Conservation (phyloP, 2,113 vertebrate species). For the Upupa epops region DNA sequence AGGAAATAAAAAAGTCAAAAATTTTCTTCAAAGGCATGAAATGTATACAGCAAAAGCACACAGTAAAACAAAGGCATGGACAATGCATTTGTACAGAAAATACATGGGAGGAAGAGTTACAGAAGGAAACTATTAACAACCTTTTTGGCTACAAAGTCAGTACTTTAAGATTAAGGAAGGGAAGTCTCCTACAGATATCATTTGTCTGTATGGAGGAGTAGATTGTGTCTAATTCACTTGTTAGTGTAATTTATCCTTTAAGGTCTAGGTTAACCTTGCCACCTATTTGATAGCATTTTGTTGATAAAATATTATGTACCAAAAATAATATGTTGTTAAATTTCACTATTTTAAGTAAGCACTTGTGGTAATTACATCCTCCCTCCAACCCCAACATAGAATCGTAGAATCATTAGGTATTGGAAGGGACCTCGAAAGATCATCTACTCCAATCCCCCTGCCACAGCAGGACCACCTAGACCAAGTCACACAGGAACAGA, state of each 20-base stretch:
- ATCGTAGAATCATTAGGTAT: not conserved
- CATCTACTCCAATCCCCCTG: no score
- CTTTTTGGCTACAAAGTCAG: not conserved
- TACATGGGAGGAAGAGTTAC: not conserved
- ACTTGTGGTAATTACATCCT: not conserved
- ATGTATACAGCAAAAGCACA: not conserved
- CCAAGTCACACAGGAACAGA: no score
- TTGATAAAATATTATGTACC: not conserved
- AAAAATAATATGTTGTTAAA: not conserved
- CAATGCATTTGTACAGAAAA: not conserved
- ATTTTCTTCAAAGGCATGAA: not conserved
- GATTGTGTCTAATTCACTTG: not conserved
- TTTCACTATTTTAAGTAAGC: not conserved
- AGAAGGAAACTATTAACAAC: not conserved
- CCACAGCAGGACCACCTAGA: no score
- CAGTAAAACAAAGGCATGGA: not conserved
- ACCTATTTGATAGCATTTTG: not conserved
- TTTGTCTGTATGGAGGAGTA: not conserved
- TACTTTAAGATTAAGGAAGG: not conserved
- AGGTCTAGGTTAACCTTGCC: not conserved
- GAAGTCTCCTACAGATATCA: not conserved
- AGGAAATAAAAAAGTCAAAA: not conserved
- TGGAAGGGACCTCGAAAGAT: no score
- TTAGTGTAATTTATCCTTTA: not conserved
- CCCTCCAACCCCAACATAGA: accelerated